These are phyloP conservation scores for Parotocinclus haroldoi DNA, from an alignment of 2,797 vertebrate genomes.

Conservation along the genomic window DNA sequence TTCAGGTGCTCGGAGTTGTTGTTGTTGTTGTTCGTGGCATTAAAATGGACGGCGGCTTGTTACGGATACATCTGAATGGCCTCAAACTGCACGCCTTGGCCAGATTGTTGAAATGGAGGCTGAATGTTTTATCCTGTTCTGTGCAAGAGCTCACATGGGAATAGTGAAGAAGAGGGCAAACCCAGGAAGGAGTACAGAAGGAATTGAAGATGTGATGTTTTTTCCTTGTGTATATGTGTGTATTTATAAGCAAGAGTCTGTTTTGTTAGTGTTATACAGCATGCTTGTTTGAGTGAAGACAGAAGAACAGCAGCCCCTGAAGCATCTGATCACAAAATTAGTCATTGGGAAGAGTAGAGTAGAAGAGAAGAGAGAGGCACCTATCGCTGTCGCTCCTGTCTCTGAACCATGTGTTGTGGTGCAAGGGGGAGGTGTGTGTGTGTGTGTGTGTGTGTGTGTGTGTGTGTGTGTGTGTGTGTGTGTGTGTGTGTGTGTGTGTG, in stretches of 20 bases:
- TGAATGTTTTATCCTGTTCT: constrained; percentile 19
- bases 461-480: too few species aligned
- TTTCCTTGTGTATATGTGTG: too few species aligned
- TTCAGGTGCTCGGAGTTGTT: constrained; percentile 12
- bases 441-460: too few species aligned
- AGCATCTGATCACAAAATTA: constrained; percentile 45
- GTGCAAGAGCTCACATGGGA: constrained; percentile 13
- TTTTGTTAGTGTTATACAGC: constrained; percentile 23
- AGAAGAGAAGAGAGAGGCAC: constrained; percentile 1
- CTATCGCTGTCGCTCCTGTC: constrained; percentile 20
- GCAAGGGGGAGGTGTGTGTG: too few species aligned
- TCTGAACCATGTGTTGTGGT: constrained; percentile 20
- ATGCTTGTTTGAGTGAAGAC: constrained; percentile 12
- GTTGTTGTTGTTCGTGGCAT: constrained; percentile 5
- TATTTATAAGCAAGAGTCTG: constrained; percentile 14
- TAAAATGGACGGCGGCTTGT: constrained; percentile 15
- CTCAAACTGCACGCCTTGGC: constrained; percentile 16
- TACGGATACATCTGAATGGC: constrained; percentile 21
- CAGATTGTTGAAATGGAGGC: constrained; percentile 1
- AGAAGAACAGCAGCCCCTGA: constrained; percentile 23
- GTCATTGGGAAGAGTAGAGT: constrained; percentile 22
- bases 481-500: too few species aligned
- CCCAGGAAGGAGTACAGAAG: neutral
- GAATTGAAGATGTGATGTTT: neutral
- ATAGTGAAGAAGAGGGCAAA: neutral